Conservation (phyloP, 1,140 invertebrate genomes). For the Panagrolaimus sp. region DNA sequence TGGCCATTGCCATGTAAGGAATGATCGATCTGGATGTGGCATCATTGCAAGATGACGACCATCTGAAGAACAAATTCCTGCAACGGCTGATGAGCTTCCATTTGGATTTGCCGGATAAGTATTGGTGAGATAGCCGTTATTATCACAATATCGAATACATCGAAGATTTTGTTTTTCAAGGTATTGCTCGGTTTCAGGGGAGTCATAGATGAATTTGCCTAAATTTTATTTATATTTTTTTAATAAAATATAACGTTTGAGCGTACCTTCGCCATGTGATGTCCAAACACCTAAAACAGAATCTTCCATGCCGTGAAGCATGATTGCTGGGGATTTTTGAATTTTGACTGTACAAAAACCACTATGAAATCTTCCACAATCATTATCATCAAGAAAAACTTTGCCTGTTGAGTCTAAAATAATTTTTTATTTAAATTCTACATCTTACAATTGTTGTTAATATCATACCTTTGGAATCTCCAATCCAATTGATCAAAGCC, state of each 20-base stretch:
- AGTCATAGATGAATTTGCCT: constrained; percentile 62
- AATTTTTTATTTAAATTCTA: constrained; percentile 6
- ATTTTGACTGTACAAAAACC: constrained; percentile 77
- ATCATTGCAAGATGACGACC: constrained; percentile 91
- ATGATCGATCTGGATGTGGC: constrained; percentile 91
- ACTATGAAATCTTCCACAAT: constrained; percentile 82
- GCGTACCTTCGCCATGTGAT: constrained; percentile 92
- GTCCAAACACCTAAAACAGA: constrained; percentile 84
- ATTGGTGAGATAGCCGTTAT: constrained; percentile 22
- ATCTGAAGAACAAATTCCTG: constrained; percentile 77
- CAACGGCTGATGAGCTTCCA: constrained; percentile 68
- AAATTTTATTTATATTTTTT: background rate
- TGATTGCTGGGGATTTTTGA: constrained; percentile 69
- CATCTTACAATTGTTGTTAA: background rate
- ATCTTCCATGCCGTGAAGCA: constrained; percentile 78
- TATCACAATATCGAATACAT: constrained; percentile 41
- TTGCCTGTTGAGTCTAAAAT: constrained; percentile 61
- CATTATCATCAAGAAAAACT: constrained; percentile 75
- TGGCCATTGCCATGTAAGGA: constrained; percentile 77
- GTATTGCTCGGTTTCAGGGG: constrained; percentile 61
- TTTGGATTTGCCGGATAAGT: constrained; percentile 51
- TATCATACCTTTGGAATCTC: constrained; percentile 22
- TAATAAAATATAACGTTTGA: too few relatives aligned
- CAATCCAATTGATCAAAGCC: constrained; percentile 67
- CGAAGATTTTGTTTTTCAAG: constrained; percentile 65